Conservation (phyloP, 92 coral and sea anemone genomes). For the Porites lobata region DNA sequence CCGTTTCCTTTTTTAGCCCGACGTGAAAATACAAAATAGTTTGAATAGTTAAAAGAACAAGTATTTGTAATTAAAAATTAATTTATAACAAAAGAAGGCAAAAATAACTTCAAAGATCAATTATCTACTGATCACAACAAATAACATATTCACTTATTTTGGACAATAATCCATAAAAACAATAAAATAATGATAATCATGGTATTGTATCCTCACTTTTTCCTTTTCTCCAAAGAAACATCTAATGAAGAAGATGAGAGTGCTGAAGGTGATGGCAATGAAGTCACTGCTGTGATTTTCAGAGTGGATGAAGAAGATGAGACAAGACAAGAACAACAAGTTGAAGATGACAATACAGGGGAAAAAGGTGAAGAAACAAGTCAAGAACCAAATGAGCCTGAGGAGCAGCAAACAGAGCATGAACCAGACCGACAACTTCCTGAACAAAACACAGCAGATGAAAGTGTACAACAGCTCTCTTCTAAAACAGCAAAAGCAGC, state of each 20-base stretch:
- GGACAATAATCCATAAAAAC: no score
- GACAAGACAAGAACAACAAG: background rate
- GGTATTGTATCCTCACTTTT: no score
- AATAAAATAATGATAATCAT: no score
- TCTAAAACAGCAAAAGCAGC: conserved; percentile 36
- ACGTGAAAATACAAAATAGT: background rate
- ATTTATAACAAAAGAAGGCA: no score
- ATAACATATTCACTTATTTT: no score
- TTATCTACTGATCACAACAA: no score
- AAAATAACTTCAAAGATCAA: no score
- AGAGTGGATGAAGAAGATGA: background rate
- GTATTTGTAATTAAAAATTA: no score
- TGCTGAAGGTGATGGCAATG: background rate
- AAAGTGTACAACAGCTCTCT: background rate
- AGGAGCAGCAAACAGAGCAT: background rate
- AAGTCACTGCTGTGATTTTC: background rate
- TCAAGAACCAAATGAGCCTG: background rate
- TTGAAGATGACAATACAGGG: no score
- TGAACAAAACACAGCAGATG: background rate
- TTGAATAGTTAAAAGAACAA: no score
- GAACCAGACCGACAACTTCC: background rate
- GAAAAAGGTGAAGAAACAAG: no score
- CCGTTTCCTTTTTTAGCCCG: background rate
- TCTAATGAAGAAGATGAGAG: background rate
- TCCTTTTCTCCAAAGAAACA: background rate